A percentile compares a stretch with the other conserved stretches of the same genome.
Conservation (phyloP, 2,888 invertebrate genomes). For the Trichacis sp. region DNA sequence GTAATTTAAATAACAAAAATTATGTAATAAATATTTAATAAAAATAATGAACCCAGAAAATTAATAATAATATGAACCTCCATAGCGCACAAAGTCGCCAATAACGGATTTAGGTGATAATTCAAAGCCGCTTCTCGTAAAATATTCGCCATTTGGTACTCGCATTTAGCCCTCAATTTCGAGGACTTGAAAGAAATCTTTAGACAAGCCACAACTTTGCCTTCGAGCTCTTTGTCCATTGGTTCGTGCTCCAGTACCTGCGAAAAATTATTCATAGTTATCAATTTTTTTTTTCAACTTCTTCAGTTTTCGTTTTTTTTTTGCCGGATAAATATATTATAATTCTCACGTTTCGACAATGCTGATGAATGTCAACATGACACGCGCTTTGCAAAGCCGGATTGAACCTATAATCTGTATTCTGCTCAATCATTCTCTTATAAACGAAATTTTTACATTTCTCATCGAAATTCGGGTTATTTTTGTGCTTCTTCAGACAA, state of each 20-base stretch:
- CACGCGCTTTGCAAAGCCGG: constrained; percentile 86
- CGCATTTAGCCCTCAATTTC: constrained; percentile 81
- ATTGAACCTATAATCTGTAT: constrained; percentile 90
- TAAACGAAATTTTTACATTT: constrained; percentile 88
- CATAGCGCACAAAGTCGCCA: constrained; percentile 82
- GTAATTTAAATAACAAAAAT: constrained; percentile 61
- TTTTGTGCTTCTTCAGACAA: constrained; percentile 83
- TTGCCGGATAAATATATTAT: too few species aligned
- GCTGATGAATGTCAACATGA: constrained; percentile 82
- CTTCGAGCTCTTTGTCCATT: constrained; percentile 81
- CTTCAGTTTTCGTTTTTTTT: too few species aligned
- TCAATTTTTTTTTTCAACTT: background rate
- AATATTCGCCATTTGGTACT: constrained; percentile 84
- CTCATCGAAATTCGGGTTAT: constrained; percentile 83
- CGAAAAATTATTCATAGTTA: background rate
- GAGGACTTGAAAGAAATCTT: constrained; percentile 72
- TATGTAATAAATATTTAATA: too few species aligned
- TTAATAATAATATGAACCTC: constrained; percentile 73
- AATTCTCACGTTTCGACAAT: constrained; percentile 74
- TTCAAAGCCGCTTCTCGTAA: constrained; percentile 91
- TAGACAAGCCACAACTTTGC: constrained; percentile 85
- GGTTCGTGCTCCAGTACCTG: constrained; percentile 57
- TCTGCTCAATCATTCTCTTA: constrained; percentile 90
- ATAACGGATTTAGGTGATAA: constrained; percentile 88
- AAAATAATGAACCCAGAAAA: constrained; percentile 2